phyloP scores from a whole-genome alignment of 2,797 vertebrate species.

The Hippopotamyrus pictus region DNA sequence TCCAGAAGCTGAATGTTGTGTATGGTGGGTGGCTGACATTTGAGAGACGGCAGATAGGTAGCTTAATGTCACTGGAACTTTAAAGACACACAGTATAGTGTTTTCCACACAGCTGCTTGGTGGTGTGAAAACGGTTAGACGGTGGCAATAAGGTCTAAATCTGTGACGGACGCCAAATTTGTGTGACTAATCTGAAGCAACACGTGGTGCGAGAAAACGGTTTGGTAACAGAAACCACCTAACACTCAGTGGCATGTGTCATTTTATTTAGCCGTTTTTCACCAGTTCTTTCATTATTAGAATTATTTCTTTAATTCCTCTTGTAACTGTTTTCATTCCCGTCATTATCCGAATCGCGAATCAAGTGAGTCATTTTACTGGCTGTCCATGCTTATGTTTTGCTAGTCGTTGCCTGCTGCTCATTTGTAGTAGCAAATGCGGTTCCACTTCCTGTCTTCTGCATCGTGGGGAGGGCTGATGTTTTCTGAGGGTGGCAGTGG shows the following conservation, averaged over 20 bases:
- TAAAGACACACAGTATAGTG: neutral
- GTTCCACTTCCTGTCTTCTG: neutral
- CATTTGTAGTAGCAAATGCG: neutral
- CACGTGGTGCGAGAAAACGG: neutral
- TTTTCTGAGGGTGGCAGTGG: neutral
- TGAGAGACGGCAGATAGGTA: constrained; percentile 23
- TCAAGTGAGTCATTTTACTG: neutral
- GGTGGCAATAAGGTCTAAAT: neutral
- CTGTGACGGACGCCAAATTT: neutral
- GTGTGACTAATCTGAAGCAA: neutral
- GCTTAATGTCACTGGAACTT: neutral
- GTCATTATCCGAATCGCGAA: neutral
- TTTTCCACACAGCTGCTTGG: neutral
- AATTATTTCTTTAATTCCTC: neutral
- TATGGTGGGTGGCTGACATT: constrained; percentile 24
- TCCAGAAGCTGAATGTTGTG: constrained; percentile 41
- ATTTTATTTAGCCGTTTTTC: neutral
- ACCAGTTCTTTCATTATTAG: neutral
- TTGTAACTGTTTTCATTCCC: neutral
- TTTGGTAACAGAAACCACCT: neutral
- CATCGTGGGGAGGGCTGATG: neutral
- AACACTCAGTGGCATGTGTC: neutral
- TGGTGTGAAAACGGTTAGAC: neutral
- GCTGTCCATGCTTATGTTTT: neutral
- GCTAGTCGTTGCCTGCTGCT: neutral